A percentile compares a stretch with the other conserved stretches of the same genome.
phyloP scores from a whole-genome alignment of 2,797 vertebrate species.

The Rhinella marina region DNA sequence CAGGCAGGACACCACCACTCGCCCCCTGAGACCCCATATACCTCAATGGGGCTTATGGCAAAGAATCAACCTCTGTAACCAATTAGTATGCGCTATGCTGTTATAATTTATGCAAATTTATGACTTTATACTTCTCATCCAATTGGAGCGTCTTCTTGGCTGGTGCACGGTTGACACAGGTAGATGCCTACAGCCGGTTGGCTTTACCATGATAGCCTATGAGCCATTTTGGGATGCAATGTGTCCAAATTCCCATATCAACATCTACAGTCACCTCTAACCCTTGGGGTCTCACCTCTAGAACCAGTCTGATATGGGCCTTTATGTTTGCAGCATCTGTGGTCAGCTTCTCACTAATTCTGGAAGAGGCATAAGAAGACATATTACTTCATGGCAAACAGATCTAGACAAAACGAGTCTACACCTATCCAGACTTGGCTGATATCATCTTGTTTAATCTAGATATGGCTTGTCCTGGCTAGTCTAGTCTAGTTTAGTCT shows the following conservation, averaged over 20 bases:
- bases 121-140: too few relatives aligned
- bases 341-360: conserved; percentile 82
- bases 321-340: conserved; percentile 89
- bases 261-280: not conserved
- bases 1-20: not conserved
- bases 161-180: not conserved
- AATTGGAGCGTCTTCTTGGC: too few relatives aligned
- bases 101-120: too few relatives aligned
- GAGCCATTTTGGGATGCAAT: too few relatives aligned
- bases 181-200: too few relatives aligned
- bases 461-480: not conserved
- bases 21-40: too few relatives aligned
- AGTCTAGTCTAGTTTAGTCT: not conserved
- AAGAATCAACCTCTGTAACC: not conserved
- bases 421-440: not conserved
- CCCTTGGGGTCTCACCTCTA: conserved; percentile 79
- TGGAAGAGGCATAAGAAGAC: conserved; percentile 60
- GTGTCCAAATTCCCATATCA: not conserved
- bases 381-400: not conserved
- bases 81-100: too few relatives aligned
- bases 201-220: too few relatives aligned
- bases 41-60: not conserved
- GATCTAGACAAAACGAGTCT: not conserved
- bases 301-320: conserved; percentile 88
- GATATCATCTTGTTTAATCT: not conserved